A percentile compares a stretch with the other conserved stretches of the same genome.
These are phyloP conservation scores for Cordilura impudica DNA, from an alignment of 2,888 invertebrate genomes.

Conservation along the genomic window DNA sequence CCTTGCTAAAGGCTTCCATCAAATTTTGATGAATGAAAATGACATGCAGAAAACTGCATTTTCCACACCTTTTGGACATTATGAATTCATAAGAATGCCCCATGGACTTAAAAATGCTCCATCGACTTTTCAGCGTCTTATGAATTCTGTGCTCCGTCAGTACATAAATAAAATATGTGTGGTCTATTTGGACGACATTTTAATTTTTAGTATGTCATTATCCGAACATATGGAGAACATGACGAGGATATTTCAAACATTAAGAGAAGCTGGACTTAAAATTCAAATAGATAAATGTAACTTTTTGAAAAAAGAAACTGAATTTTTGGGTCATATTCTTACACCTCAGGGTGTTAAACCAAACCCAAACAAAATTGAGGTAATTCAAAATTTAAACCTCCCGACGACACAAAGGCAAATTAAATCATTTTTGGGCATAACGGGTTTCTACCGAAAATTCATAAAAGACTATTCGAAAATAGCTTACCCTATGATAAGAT, in stretches of 20 bases:
- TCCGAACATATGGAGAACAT: background rate
- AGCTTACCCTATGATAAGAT: background rate
- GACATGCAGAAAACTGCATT: no score
- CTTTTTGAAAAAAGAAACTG: constrained; percentile 14
- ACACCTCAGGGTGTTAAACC: background rate
- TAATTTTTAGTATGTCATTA: constrained; percentile 14
- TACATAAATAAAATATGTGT: no score
- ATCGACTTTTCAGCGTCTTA: no score
- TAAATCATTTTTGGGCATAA: background rate
- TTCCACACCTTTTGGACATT: no score
- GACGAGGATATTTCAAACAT: background rate
- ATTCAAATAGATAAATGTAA: constrained; percentile 14
- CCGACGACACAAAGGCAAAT: background rate
- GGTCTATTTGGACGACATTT: no score
- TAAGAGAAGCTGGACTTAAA: background rate
- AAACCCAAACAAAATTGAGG: background rate
- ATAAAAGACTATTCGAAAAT: no score
- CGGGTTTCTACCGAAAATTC: no score
- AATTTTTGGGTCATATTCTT: background rate
- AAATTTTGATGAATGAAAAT: background rate
- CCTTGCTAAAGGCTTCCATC: background rate
- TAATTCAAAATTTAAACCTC: constrained; percentile 5
- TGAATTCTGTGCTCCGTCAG: no score
- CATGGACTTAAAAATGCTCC: no score
- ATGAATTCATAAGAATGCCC: no score